Base-by-base conservation (phyloP, 64 coral and sea anemone genomes). In the Montipora capricornis region DNA sequence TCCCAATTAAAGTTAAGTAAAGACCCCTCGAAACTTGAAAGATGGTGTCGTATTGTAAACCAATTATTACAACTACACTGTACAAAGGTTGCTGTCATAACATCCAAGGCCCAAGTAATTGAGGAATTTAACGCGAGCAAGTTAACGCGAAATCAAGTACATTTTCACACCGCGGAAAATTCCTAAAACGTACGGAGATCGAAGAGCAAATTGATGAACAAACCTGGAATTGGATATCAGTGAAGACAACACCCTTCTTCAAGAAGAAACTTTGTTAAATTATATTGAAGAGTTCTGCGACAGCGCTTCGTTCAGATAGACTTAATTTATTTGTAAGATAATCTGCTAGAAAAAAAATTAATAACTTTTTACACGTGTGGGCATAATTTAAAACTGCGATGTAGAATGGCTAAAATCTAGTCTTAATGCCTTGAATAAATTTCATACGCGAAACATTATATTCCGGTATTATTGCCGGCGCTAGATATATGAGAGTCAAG, bases 1-100 rank as follows among this genome's bases (percentile, higher is more conserved):
- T 24, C 22, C 17, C 62, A 86, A 86, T 86, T 73, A 86, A 86
- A 71, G 15, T 86, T 86, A 73, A 47, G 82, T 70, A 86, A 84
- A 84, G 81, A 86, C 82, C 71, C 45, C 82, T 86, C 71, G 82
- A 86, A 86, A 86, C 59, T 86, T 73, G 50, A 86, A 86, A 86
- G 44, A 86, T 22, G 82, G 82, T 86, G 66, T 50, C 29, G 70
- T 64, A 86, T 86, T 86, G 82, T 86, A 73, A 86, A 86, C 44
- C 66, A 86, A 86, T 86, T 86, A 86, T 86, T 86, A 86, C 82
- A 86, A 71, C 82, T 70, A 59, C 7, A 71, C 6, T 73, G 82
- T 86, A 86, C 82, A 86, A 86, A 86, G 46, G 64, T 15, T 47
- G 46, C 82, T 86, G 82, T 86, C 82, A 71, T 71, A 86, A 86